These are phyloP conservation scores for Ascidia mentula DNA, from an alignment of 23 tunicate species.

Conservation along the genomic window DNA sequence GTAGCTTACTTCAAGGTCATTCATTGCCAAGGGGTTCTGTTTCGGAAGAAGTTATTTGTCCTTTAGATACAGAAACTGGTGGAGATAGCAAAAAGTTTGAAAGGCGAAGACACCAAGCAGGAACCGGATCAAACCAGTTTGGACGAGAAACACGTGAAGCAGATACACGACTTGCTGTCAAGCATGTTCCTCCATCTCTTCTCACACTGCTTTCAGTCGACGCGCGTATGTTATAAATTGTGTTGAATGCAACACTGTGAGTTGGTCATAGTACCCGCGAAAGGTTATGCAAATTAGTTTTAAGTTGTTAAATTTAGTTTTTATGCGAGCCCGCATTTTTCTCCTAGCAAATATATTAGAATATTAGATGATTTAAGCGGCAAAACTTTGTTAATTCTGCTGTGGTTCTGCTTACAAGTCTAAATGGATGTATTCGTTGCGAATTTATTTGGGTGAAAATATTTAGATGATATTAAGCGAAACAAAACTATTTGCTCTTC, in stretches of 20 bases:
- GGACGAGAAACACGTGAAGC: slow-evolving; percentile 29
- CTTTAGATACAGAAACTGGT: slow-evolving; percentile 25
- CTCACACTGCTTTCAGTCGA: slow-evolving; percentile 40
- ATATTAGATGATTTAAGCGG: no score
- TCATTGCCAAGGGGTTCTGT: no score
- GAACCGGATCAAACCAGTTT: slow-evolving; percentile 31
- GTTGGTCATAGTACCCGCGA: not conserved
- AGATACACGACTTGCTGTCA: slow-evolving; percentile 40
- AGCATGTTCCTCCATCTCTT: slow-evolving; percentile 46
- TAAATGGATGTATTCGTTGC: no score
- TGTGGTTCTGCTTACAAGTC: no score
- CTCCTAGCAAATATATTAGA: no score
- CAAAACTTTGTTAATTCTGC: no score
- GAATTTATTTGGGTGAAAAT: no score
- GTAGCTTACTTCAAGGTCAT: not conserved
- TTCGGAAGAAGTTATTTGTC: no score
- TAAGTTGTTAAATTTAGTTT: not conserved
- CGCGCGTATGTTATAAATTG: slow-evolving; percentile 10
- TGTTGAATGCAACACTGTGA: not conserved
- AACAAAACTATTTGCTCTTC: not conserved
- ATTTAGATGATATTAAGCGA: no score
- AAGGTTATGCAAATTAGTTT: not conserved
- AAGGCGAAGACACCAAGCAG: not conserved
- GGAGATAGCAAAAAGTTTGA: not conserved
- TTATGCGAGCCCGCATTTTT: not conserved